A percentile compares a stretch with the other conserved stretches of the same genome.
Evolutionary conservation across 2,797 vertebrate genomes (phyloP).

Genomic region (Rhinogobio ventralis): DNA sequence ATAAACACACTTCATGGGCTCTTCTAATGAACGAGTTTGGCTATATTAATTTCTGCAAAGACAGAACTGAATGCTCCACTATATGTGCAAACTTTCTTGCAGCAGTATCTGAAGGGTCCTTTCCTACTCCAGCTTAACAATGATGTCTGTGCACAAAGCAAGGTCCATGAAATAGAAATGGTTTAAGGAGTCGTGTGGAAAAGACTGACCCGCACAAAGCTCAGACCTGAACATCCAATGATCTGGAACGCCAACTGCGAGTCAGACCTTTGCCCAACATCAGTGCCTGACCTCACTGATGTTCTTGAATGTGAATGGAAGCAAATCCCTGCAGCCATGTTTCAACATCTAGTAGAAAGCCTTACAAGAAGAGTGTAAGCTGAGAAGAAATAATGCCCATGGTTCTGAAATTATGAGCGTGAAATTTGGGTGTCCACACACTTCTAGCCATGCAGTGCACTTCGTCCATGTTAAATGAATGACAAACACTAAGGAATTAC

Average conservation of each 20-base stretch:
- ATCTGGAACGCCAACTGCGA: not conserved
- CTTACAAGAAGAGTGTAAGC: not conserved
- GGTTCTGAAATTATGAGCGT: conserved; percentile 2
- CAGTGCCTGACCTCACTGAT: conserved; percentile 11
- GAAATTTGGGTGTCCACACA: not conserved
- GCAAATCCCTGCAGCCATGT: not conserved
- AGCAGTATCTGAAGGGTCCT: not conserved
- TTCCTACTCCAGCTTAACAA: not conserved
- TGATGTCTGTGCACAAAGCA: not conserved
- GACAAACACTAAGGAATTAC: not conserved
- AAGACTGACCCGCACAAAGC: not conserved
- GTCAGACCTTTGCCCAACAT: not conserved
- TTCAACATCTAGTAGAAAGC: conserved; percentile 1
- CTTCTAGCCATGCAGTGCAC: not conserved
- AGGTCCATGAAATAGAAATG: conserved; percentile 21
- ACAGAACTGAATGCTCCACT: not conserved
- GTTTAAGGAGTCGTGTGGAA: not conserved
- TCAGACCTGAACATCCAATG: not conserved
- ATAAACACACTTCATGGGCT: too few relatives aligned
- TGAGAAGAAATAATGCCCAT: not conserved
- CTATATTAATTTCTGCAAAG: not conserved
- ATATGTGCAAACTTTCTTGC: not conserved
- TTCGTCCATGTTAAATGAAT: not conserved
- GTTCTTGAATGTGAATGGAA: not conserved
- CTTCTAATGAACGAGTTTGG: not conserved